Evolutionary conservation across 2,888 invertebrate species (phyloP).

Genomic region (Drosophila emarginata): DNA sequence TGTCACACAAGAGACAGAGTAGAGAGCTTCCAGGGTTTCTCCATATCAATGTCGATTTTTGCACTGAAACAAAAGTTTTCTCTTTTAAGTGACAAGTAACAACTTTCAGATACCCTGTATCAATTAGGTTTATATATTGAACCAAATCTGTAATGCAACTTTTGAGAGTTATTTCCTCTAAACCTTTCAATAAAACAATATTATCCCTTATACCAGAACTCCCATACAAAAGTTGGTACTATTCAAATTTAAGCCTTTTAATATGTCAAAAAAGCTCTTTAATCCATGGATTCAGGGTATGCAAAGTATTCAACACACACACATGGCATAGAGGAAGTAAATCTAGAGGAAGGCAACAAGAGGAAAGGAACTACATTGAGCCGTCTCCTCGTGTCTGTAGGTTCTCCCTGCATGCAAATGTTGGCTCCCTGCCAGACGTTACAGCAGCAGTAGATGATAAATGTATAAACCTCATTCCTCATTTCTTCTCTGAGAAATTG

Average conservation of each 20-base stretch:
- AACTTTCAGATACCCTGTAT: neutral
- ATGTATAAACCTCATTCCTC: constrained; percentile 20
- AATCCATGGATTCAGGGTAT: neutral
- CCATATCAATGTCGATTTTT: constrained; percentile 12
- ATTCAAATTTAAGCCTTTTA: neutral
- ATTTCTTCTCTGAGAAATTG: constrained; percentile 25
- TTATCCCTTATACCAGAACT: no score
- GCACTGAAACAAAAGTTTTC: constrained; percentile 32
- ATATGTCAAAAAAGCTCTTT: neutral
- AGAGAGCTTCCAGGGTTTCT: constrained; percentile 13
- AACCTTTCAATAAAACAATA: no score
- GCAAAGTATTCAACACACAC: constrained; percentile 16
- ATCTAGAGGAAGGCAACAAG: neutral
- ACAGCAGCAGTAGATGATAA: constrained; percentile 27
- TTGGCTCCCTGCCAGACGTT: constrained; percentile 44
- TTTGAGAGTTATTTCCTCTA: no score
- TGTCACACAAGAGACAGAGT: constrained; percentile 28
- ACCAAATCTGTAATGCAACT: no score
- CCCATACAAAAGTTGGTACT: no score
- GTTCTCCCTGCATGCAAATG: constrained; percentile 37
- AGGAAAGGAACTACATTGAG: neutral
- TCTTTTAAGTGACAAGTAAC: neutral
- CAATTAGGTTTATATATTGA: neutral
- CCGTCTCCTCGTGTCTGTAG: constrained; percentile 3
- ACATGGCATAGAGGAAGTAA: constrained; percentile 33